Base-by-base conservation (phyloP, 2,888 invertebrate species). In the Hypolimnas misippus region DNA sequence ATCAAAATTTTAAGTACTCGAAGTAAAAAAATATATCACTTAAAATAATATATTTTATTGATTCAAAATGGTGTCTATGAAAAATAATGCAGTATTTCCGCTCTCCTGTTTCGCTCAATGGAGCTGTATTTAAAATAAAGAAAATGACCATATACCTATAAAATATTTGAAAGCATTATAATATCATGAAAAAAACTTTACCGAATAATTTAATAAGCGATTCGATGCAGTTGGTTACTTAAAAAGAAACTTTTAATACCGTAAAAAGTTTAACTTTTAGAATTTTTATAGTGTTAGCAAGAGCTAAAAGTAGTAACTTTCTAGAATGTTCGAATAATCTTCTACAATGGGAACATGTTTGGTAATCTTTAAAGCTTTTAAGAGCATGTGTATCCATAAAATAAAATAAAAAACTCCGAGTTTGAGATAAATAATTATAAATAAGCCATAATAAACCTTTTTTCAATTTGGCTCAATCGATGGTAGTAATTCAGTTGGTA, bases 241-340 rank as follows among this genome's bases (percentile, higher is more conserved):
- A 14, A 16, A 19, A 46, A 46, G 17, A 3, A 21, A 46, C 46
- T 19, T 46, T 46, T 12, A 21, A 17, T 46, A 5, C 19, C 2
- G 46, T 21, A 19, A 8, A 46, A 19, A 46, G 10, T 46, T 46
- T 19, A 46, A 21, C 46, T 46, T 46, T 46, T 6, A 46, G 46
- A 19, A 6, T 56, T 46, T 16, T 56, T 56, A 12, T 25, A 12
- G 35, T 40, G 57, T 57, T 38, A 49, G 53, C 35, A 53, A 60
- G 44, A 60, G 31, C 52, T 42, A 10, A 35, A 3, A 12, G 12
- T 35, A 12, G 35, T 35, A 35, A 35, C 12, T 35, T 35, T 35
- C 3, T 12, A 35, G 12, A 33, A 35, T 35, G 35, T n/a, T 35
- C 35, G 35, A 35, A n/a, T 35, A 12, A 35, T 35, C 12, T 12